Conservation (phyloP, 2,888 invertebrate species). For the Pheosia gnoma region DNA sequence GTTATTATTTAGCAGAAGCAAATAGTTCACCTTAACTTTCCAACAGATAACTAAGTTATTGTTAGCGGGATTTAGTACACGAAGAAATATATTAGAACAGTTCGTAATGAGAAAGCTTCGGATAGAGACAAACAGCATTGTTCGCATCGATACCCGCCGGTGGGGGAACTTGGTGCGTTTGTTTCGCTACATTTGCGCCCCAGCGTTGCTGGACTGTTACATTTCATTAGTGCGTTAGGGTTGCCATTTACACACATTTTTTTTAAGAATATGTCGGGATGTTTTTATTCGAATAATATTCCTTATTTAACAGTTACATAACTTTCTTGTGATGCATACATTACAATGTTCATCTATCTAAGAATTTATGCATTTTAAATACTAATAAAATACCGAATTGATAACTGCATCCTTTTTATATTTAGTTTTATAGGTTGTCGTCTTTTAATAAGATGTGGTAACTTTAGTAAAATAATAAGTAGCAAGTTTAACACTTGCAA, state of each 20-base stretch:
- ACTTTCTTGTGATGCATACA: too few species aligned
- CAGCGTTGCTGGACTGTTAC: constrained; percentile 63
- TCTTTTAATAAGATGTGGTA: too few species aligned
- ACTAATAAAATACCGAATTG: too few species aligned
- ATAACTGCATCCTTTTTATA: too few species aligned
- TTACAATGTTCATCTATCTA: too few species aligned
- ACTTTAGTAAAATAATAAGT: too few species aligned
- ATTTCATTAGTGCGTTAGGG: constrained; percentile 73
- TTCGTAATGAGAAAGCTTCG: constrained; percentile 41
- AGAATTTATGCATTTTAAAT: too few species aligned
- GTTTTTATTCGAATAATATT: neutral
- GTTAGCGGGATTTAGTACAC: constrained; percentile 31
- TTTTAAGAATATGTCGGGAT: neutral
- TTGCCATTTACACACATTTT: neutral
- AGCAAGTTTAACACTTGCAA: too few species aligned
- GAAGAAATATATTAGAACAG: constrained; percentile 32
- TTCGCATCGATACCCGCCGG: constrained; percentile 14
- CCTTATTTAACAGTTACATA: too few species aligned
- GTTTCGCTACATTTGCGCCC: constrained; percentile 72
- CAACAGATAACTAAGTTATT: neutral
- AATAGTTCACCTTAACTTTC: neutral
- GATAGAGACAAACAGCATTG: constrained; percentile 47
- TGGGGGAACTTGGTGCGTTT: constrained; percentile 63
- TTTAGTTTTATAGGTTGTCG: too few species aligned
- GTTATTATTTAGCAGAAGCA: neutral